A percentile compares a stretch with the other conserved stretches of the same genome.
Evolutionary conservation across 2,888 invertebrate species (phyloP).

Genomic region (Apeira syringaria): DNA sequence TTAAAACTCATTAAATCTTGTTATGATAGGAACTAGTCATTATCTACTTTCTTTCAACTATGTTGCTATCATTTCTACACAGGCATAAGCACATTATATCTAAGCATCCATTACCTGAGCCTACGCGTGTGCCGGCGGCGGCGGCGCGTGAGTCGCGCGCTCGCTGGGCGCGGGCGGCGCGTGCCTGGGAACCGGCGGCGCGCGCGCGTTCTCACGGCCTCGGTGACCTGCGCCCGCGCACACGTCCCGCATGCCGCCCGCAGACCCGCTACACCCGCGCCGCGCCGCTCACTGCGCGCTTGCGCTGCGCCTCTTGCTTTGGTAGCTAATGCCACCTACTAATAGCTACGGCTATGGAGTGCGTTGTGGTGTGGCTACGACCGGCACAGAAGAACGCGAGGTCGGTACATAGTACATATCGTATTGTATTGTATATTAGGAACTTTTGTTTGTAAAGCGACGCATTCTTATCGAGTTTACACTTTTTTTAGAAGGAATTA

Average conservation of each 20-base stretch:
- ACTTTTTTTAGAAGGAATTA: too few species aligned
- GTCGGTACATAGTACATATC: too few species aligned
- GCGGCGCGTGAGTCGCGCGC: constrained; percentile 29
- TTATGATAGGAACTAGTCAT: too few species aligned
- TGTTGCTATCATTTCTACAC: background rate
- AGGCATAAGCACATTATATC: background rate
- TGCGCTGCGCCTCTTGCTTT: constrained; percentile 27
- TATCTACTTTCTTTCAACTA: too few species aligned
- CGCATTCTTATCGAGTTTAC: too few species aligned
- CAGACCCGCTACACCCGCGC: constrained; percentile 50
- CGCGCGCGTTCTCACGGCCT: constrained; percentile 61
- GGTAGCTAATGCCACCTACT: constrained; percentile 32
- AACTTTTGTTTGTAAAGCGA: too few species aligned
- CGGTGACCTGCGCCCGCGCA: constrained; percentile 60
- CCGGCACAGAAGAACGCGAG: too few species aligned
- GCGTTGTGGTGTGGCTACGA: too few species aligned
- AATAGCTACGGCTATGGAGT: constrained; percentile 17
- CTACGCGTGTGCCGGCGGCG: constrained; percentile 25
- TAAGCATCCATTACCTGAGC: constrained; percentile 9
- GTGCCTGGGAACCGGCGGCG: constrained; percentile 41
- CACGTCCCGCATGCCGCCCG: constrained; percentile 47
- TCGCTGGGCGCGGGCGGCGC: constrained; percentile 31
- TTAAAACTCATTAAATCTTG: too few species aligned
- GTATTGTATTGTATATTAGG: too few species aligned
- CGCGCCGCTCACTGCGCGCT: constrained; percentile 46